Conservation (phyloP, 2,888 invertebrate genomes). For the Notodonta dromedarius region DNA sequence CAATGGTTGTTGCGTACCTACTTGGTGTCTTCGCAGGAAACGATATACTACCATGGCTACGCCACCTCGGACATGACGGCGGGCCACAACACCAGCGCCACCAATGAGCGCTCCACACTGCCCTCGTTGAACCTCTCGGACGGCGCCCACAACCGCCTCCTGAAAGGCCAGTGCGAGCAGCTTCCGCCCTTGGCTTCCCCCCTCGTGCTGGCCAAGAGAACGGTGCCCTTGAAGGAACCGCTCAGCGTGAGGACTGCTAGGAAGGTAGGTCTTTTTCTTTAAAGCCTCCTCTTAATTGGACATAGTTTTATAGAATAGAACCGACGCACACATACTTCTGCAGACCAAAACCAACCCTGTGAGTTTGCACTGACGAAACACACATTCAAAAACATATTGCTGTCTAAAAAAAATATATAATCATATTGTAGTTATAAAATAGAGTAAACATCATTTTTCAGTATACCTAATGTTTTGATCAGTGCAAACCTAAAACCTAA, state of each 20-base stretch:
- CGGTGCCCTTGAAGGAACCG: slow-evolving; percentile 58
- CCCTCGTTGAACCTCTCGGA: slow-evolving; percentile 73
- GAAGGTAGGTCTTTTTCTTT: slow-evolving; percentile 49
- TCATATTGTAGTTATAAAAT: too few species aligned
- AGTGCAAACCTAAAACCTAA: too few species aligned
- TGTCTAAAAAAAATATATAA: too few species aligned
- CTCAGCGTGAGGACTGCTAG: slow-evolving; percentile 55
- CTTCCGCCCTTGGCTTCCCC: slow-evolving; percentile 77
- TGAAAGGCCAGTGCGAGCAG: slow-evolving; percentile 71
- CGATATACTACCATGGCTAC: slow-evolving; percentile 78
- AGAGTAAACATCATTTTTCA: too few species aligned
- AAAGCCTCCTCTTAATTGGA: too few species aligned
- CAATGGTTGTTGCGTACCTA: too few species aligned
- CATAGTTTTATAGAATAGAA: too few species aligned
- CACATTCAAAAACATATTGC: too few species aligned
- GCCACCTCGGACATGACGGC: slow-evolving; percentile 73
- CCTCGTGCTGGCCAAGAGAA: slow-evolving; percentile 64
- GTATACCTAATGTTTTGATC: too few species aligned
- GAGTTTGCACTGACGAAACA: too few species aligned
- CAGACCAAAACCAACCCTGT: too few species aligned
- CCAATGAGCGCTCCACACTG: slow-evolving; percentile 70
- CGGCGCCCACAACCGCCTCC: slow-evolving; percentile 60
- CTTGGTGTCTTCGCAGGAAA: slow-evolving; percentile 59
- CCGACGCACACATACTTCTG: too few species aligned
- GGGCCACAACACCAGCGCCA: slow-evolving; percentile 64